Evolutionary conservation across 2,113 vertebrate genomes (phyloP).

Genomic region (Chunga burmeisteri): DNA sequence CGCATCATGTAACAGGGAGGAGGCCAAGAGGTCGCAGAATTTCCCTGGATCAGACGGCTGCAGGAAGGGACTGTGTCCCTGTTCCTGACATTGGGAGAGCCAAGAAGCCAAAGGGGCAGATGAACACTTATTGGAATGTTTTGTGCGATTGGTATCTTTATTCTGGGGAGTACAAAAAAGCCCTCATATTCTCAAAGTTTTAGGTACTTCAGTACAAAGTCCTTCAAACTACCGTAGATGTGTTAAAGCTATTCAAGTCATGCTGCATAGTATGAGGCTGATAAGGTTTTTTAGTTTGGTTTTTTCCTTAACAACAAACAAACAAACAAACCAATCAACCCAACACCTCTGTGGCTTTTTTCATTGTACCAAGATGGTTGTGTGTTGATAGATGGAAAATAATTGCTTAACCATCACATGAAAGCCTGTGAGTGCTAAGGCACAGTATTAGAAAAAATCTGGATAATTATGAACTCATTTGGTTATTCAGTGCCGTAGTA

Average conservation of each 20-base stretch:
- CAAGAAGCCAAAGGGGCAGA: rapidly evolving
- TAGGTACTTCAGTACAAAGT: not conserved
- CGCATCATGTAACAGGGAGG: rapidly evolving
- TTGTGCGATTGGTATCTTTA: not conserved
- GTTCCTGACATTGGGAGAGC: not conserved
- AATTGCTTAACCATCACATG: not conserved
- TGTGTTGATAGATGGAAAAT: not conserved
- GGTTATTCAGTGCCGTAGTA: not conserved
- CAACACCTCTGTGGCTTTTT: not conserved
- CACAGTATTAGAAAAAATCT: not conserved
- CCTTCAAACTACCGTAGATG: not conserved
- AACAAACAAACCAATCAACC: not conserved
- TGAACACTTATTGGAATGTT: not conserved
- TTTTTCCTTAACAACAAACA: not conserved
- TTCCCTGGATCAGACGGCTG: not conserved
- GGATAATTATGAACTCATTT: not conserved
- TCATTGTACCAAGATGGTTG: not conserved
- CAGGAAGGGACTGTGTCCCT: not conserved
- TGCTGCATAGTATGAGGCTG: not conserved
- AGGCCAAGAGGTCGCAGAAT: not conserved
- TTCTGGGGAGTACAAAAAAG: not conserved
- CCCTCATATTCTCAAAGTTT: not conserved
- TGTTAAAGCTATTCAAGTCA: not conserved
- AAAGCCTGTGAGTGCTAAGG: not conserved
- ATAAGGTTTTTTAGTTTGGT: not conserved